These are phyloP conservation scores for Agapornis roseicollis DNA, from an alignment of 2,113 vertebrate genomes.

Conservation along the genomic window DNA sequence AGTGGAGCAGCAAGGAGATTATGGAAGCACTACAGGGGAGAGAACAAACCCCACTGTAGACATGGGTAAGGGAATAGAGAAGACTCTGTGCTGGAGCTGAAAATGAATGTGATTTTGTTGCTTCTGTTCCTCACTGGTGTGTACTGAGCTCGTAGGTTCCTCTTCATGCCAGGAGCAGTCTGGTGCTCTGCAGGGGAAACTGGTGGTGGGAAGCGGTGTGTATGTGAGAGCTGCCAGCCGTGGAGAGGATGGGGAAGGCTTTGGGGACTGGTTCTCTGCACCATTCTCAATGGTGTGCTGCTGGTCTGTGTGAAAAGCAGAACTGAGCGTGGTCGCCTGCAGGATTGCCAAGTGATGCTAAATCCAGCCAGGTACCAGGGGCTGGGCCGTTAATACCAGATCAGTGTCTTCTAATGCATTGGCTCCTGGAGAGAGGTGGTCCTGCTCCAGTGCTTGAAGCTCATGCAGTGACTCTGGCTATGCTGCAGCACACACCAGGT, in stretches of 20 bases:
- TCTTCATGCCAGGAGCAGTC: background rate
- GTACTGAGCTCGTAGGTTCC: background rate
- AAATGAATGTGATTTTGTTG: background rate
- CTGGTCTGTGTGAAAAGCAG: background rate
- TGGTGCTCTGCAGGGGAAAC: background rate
- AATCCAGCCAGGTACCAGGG: background rate
- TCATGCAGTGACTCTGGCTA: rapidly evolving
- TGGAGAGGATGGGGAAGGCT: background rate
- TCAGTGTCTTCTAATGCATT: background rate
- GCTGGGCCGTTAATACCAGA: background rate
- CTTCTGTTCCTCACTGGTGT: background rate
- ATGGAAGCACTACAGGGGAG: background rate
- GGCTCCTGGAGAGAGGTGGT: background rate
- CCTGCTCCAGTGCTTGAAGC: background rate
- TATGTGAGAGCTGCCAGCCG: rapidly evolving
- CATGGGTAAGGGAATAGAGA: background rate
- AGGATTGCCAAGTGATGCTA: background rate
- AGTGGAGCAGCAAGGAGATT: background rate
- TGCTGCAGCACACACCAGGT: background rate
- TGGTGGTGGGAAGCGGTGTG: background rate
- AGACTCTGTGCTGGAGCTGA: background rate
- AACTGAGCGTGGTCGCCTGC: background rate
- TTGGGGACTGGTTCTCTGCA: background rate
- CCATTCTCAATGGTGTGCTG: background rate
- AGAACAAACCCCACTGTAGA: background rate